Conservation (phyloP, 2,113 vertebrate genomes). For the Nesogale talazaci region DNA sequence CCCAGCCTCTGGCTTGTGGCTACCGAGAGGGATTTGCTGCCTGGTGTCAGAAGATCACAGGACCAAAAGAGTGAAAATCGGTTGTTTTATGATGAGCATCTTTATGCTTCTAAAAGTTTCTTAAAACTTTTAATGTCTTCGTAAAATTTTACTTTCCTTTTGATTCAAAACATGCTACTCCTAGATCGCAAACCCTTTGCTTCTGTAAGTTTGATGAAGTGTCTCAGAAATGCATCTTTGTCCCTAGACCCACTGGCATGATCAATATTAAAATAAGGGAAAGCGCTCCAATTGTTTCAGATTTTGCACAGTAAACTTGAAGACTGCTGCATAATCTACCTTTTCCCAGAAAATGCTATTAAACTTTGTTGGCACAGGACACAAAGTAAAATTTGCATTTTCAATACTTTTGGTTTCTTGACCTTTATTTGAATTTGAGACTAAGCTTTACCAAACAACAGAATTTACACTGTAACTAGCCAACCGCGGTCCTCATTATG, state of each 20-base stretch:
- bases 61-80: neutral
- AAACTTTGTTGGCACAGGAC: conserved; percentile 29
- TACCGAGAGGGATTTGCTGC: neutral
- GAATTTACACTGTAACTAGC: conserved; percentile 77
- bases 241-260: conserved; percentile 19
- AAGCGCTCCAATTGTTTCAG: conserved; percentile 21
- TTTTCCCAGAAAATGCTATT: conserved; percentile 65
- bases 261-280: conserved; percentile 23
- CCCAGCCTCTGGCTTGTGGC: neutral
- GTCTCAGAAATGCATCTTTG: conserved; percentile 55
- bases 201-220: conserved; percentile 32
- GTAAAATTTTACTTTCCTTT: conserved; percentile 31
- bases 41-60: neutral
- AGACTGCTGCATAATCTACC: conserved; percentile 44
- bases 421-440: conserved; percentile 80
- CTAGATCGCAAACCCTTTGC: neutral
- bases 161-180: conserved; percentile 28
- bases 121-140: conserved; percentile 47
- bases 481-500: conserved; percentile 82
- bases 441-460: conserved; percentile 81
- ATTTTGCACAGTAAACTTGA: conserved; percentile 60
- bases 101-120: conserved; percentile 22
- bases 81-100: neutral
- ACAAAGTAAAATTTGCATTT: conserved; percentile 73
- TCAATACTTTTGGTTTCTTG: conserved; percentile 76